Conservation (phyloP, 2,888 invertebrate species). For the Troides helena region DNA sequence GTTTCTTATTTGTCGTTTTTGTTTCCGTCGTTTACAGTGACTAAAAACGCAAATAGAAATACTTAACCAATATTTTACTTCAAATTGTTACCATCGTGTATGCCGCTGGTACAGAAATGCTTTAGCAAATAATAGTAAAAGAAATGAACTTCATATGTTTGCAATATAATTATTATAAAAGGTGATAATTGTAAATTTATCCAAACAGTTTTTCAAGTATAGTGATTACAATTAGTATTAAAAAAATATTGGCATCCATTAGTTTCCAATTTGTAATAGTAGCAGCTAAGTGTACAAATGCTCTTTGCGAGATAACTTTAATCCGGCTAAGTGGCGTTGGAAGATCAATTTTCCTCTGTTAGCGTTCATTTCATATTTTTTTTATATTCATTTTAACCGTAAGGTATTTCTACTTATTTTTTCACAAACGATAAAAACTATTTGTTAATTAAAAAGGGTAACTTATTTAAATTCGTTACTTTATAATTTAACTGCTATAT, state of each 20-base stretch:
- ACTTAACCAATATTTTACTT: too few relatives aligned
- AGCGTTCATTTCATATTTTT: not conserved
- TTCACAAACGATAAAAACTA: too few relatives aligned
- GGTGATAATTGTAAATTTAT: not conserved
- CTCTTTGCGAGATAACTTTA: slow-evolving; percentile 15
- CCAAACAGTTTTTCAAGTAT: not conserved
- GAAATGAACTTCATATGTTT: too few relatives aligned
- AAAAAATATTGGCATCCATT: not conserved
- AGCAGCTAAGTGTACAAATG: slow-evolving; percentile 12
- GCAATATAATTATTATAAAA: not conserved
- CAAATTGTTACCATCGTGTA: too few relatives aligned
- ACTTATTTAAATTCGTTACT: too few relatives aligned
- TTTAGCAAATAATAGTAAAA: too few relatives aligned
- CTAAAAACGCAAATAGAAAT: too few relatives aligned
- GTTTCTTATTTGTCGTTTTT: too few relatives aligned
- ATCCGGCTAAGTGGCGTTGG: slow-evolving; percentile 13
- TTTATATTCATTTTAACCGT: not conserved
- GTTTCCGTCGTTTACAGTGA: too few relatives aligned
- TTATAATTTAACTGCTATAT: too few relatives aligned
- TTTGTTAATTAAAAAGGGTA: too few relatives aligned
- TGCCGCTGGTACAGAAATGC: too few relatives aligned
- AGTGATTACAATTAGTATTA: not conserved
- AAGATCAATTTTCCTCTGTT: slow-evolving; percentile 13
- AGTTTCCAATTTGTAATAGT: slow-evolving; percentile 7
- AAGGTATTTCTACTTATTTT: not conserved